Evolutionary conservation across 2,888 invertebrate species (phyloP).

Genomic region (Rapana venosa): DNA sequence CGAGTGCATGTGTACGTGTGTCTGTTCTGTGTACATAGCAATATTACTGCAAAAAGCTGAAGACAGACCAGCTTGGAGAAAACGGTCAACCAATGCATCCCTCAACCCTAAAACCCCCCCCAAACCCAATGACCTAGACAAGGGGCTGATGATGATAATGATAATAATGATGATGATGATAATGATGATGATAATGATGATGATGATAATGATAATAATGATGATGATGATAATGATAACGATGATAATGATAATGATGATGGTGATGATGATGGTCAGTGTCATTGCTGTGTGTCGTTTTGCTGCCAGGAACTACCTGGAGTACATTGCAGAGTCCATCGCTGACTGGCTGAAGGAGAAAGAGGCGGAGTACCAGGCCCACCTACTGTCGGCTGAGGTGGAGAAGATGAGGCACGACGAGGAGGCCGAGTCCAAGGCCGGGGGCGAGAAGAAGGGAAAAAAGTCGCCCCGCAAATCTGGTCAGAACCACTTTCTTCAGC

Average conservation of each 20-base stretch:
- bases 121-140: not conserved
- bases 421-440: slow-evolving; percentile 62
- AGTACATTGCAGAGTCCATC: slow-evolving; percentile 74
- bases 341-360: slow-evolving; percentile 75
- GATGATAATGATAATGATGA: not conserved
- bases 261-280: not conserved
- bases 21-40: too few relatives aligned
- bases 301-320: slow-evolving; percentile 74
- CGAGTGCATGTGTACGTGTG: too few relatives aligned
- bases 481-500: not conserved
- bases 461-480: slow-evolving; percentile 68
- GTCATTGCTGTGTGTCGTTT: not conserved
- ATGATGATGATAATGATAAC: slow-evolving; percentile 12
- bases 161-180: not conserved
- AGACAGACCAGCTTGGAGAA: too few relatives aligned
- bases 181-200: slow-evolving; percentile 3
- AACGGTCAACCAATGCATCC: not conserved
- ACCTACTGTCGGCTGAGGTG: slow-evolving; percentile 72
- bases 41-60: too few relatives aligned
- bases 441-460: slow-evolving; percentile 47
- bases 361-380: slow-evolving; percentile 77
- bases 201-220: slow-evolving; percentile 9
- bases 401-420: slow-evolving; percentile 72
- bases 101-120: not conserved
- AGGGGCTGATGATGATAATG: not conserved